A percentile compares a stretch with the other conserved stretches of the same genome.
These are phyloP conservation scores for Ahaetulla prasina DNA, from an alignment of 2,113 vertebrate genomes.

Conservation along the genomic window DNA sequence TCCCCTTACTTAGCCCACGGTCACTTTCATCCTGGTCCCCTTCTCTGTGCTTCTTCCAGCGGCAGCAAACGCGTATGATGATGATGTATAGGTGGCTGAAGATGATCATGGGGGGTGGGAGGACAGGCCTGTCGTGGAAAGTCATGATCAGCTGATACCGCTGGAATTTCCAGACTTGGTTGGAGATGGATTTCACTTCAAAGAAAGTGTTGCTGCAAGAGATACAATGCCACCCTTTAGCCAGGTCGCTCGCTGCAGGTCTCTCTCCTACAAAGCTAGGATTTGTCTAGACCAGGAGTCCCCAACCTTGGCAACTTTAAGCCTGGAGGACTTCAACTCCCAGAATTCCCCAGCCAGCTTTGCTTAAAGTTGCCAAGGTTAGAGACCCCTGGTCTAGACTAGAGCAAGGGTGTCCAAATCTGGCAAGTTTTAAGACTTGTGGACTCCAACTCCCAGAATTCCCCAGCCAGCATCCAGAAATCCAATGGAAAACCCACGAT, in stretches of 20 bases:
- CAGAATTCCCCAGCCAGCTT: too few species aligned
- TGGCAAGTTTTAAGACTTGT: too few species aligned
- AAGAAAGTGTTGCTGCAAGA: conserved; percentile 92
- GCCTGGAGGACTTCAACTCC: too few species aligned
- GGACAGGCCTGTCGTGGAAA: conserved; percentile 92
- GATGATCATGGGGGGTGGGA: conserved; percentile 95
- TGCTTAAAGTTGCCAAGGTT: too few species aligned
- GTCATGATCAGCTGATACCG: conserved; percentile 98
- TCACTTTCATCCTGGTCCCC: conserved; percentile 90
- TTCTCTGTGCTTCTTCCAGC: conserved; percentile 75
- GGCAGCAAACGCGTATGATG: conserved; percentile 75
- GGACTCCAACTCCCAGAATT: too few species aligned
- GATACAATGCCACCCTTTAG: not conserved
- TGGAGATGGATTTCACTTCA: conserved; percentile 97
- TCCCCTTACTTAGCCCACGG: conserved; percentile 85
- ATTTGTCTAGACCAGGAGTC: not conserved
- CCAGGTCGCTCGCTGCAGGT: not conserved
- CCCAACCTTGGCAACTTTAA: too few species aligned
- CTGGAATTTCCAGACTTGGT: conserved; percentile 99
- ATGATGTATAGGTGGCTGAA: conserved; percentile 93
- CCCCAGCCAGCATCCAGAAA: not conserved
- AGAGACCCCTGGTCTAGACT: too few species aligned
- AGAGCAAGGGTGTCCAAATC: not conserved
- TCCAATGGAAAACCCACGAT: not conserved
- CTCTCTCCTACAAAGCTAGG: not conserved